Evolutionary conservation across 2,888 invertebrate genomes (phyloP), one percentile per base, ranked within the genome.

Genomic region (Chirona hameri): DNA sequence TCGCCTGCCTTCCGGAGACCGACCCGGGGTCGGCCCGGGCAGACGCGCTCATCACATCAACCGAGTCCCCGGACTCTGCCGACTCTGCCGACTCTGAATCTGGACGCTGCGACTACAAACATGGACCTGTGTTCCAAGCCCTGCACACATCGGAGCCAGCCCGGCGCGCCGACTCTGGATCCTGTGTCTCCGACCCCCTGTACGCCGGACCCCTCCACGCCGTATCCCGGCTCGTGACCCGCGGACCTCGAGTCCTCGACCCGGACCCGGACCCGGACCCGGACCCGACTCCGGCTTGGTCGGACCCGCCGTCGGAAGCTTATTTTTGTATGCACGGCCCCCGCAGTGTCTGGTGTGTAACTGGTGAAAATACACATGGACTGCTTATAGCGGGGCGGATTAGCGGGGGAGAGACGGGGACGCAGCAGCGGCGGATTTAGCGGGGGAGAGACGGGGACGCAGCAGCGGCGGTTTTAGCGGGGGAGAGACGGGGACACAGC

Each of bases 251-350:
- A 39, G 39, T 7, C 39, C 39, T 39, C 39, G 39, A 39, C 39
- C 7, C 39, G 2, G n/a, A n/a, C n/a, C n/a, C n/a, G n/a, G n/a
- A n/a, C n/a, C n/a, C n/a, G n/a, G n/a, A n/a, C n/a, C n/a, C n/a
- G n/a, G 39, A 39, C 39, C 39, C 39, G 39, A 21, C 24, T 10
- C 10, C 60, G 24, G 24, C 60, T 5, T 10, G 60, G 15, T 18
- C 55, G 55, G 15, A 24, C 9, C 65, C 72, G 31, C 10, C 72
- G 18, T 14, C 31, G 27, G 72, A 72, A 72, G 72, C 72, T 72
- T 72, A 72, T 72, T 72, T 72, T 72, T 72, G 72, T 72, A 72
- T 72, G 72, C 72, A 72, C 72, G 72, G 72, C 72, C 31, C n/a
- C 31, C 31, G 72, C 65, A 27, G 72, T 72, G 72, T 29, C 29